These are phyloP conservation scores for Amphipoea oculea DNA, from an alignment of 2,888 invertebrate species.

Conservation along the genomic window DNA sequence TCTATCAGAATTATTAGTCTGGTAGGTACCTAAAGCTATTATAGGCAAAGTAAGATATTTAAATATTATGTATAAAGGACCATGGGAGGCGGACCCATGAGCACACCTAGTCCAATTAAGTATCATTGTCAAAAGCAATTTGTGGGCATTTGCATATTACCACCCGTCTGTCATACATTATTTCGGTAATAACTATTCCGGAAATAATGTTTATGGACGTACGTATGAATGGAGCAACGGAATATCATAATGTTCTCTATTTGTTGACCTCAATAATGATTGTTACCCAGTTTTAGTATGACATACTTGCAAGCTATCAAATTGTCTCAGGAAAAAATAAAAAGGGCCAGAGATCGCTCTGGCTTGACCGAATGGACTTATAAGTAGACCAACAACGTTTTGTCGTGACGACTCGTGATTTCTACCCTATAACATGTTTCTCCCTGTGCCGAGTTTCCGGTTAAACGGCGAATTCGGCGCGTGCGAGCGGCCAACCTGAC, in stretches of 20 bases:
- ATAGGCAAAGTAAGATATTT: conserved; percentile 33
- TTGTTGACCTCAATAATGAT: conserved; percentile 28
- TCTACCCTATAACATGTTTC: conserved; percentile 74
- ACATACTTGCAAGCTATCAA: conserved; percentile 1
- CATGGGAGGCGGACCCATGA: conserved; percentile 54
- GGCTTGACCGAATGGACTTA: conserved; percentile 8
- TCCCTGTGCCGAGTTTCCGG: conserved; percentile 77
- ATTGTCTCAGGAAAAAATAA: background rate
- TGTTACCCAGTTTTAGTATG: conserved; percentile 5
- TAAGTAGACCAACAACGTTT: conserved; percentile 61
- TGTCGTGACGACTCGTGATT: conserved; percentile 69
- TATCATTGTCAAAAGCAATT: conserved; percentile 74
- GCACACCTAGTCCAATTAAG: conserved; percentile 72
- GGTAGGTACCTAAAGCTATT: conserved; percentile 23
- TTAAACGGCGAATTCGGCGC: conserved; percentile 84
- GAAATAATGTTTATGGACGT: conserved; percentile 45
- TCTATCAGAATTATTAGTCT: conserved; percentile 11
- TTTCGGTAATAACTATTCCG: conserved; percentile 66
- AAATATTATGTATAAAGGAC: conserved; percentile 51
- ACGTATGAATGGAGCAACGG: background rate
- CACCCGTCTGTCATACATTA: conserved; percentile 70
- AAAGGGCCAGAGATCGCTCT: background rate
- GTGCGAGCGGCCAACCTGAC: conserved; percentile 82
- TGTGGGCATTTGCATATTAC: conserved; percentile 79
- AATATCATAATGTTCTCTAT: conserved; percentile 22